Conservation (phyloP, 1,140 invertebrate species). For the Atta texana region DNA sequence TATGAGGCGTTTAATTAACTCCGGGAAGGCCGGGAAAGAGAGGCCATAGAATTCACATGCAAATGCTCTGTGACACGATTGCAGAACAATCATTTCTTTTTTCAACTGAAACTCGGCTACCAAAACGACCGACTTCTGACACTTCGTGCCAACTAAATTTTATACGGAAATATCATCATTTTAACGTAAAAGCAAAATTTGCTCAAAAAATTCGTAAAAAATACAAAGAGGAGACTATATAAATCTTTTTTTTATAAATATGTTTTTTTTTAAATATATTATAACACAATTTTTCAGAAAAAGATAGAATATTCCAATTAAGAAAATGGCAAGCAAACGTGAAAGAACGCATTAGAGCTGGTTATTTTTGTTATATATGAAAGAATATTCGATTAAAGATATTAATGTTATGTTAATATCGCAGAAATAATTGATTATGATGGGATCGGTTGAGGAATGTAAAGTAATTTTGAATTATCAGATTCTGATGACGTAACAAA, state of each 20-base stretch:
- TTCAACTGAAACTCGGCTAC: slow-evolving; percentile 63
- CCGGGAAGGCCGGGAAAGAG: slow-evolving; percentile 64
- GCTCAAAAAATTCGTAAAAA: not conserved
- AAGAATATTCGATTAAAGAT: not conserved
- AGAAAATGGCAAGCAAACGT: slow-evolving; percentile 5
- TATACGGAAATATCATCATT: slow-evolving; percentile 3
- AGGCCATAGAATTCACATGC: slow-evolving; percentile 77
- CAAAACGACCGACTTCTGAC: slow-evolving; percentile 35
- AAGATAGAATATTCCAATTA: not conserved
- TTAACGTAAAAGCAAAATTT: slow-evolving; percentile 21
- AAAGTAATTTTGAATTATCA: slow-evolving; percentile 11
- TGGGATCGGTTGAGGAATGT: not conserved
- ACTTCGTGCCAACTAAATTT: slow-evolving; percentile 53
- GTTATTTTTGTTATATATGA: not conserved
- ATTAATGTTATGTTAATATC: not conserved
- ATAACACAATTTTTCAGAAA: not conserved
- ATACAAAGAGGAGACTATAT: not conserved
- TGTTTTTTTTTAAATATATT: not conserved
- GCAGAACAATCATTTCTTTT: slow-evolving; percentile 72
- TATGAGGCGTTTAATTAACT: slow-evolving; percentile 84
- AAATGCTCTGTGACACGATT: slow-evolving; percentile 74
- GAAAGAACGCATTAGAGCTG: too few species aligned
- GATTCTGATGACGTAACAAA: not conserved
- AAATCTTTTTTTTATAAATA: not conserved
- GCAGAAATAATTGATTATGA: not conserved